Evolutionary conservation across 2,797 vertebrate genomes (phyloP).

Genomic region (Rhadinocentrus ornatus): DNA sequence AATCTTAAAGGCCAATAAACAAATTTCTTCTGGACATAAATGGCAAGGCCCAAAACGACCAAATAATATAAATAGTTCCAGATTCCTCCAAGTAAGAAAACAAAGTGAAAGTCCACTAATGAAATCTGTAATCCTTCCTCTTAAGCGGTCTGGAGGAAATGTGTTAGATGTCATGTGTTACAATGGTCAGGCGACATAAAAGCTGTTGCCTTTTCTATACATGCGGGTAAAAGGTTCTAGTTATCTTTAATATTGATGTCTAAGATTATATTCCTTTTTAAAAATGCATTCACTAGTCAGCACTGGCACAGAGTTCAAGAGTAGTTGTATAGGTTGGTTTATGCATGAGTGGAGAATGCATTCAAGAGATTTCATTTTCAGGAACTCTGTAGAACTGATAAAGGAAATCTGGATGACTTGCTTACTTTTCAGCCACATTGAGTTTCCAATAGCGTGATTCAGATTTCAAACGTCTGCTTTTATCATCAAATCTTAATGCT

Average conservation of each 20-base stretch:
- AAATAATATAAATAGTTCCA: too few relatives aligned
- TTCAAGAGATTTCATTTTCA: constrained; percentile 19
- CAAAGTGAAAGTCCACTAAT: too few relatives aligned
- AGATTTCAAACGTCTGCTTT: constrained; percentile 25
- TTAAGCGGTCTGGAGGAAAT: too few relatives aligned
- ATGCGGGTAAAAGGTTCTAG: neutral
- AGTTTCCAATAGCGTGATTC: constrained; percentile 9
- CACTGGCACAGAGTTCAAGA: neutral
- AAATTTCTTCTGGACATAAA: too few relatives aligned
- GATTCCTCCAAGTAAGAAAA: too few relatives aligned
- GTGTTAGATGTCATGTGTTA: too few relatives aligned
- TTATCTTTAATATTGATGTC: neutral
- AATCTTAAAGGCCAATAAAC: too few relatives aligned
- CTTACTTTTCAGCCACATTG: neutral
- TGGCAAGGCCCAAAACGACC: too few relatives aligned
- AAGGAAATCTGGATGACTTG: constrained; percentile 1
- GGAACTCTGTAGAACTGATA: neutral
- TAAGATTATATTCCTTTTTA: neutral
- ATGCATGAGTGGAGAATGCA: too few relatives aligned
- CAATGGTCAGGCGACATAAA: too few relatives aligned
- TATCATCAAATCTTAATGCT: constrained; percentile 46
- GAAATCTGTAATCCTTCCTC: too few relatives aligned
- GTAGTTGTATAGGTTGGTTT: neutral
- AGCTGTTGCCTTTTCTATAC: neutral
- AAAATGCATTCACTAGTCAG: neutral